phyloP scores from a whole-genome alignment of 2,113 vertebrate species.

The Python bivittatus region DNA sequence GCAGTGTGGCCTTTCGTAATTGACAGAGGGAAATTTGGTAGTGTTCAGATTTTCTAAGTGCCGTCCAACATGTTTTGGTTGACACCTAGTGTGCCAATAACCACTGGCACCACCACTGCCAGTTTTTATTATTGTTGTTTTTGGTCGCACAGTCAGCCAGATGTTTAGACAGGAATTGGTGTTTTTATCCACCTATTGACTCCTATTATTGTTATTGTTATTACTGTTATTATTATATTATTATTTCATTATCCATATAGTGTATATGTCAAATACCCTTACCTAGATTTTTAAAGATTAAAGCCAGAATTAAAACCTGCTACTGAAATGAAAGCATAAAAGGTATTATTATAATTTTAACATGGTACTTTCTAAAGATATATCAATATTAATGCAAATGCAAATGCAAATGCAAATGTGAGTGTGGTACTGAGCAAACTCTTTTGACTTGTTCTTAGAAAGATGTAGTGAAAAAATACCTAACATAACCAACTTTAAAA shows the following conservation, averaged over 20 bases:
- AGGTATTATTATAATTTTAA: background rate
- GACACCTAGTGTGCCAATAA: too few species aligned
- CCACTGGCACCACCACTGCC: too few species aligned
- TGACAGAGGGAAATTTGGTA: too few species aligned
- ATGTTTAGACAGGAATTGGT: background rate
- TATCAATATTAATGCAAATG: background rate
- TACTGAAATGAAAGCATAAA: background rate
- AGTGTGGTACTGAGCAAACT: background rate
- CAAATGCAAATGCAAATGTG: conserved; percentile 2
- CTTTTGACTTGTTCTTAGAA: conserved; percentile 2
- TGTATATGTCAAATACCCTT: background rate
- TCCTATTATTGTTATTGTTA: background rate
- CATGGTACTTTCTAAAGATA: background rate
- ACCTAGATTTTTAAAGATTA: background rate
- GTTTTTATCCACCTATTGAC: background rate
- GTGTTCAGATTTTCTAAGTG: too few species aligned
- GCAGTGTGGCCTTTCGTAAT: too few species aligned
- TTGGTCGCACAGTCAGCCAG: background rate
- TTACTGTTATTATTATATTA: background rate
- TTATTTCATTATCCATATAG: background rate
- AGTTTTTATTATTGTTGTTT: background rate
- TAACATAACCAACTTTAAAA: conserved; percentile 11
- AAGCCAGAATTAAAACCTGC: background rate
- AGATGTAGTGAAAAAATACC: background rate
- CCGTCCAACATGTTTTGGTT: too few species aligned